phyloP scores from a whole-genome alignment of 1,140 invertebrate species.

The Hyles euphorbiae region DNA sequence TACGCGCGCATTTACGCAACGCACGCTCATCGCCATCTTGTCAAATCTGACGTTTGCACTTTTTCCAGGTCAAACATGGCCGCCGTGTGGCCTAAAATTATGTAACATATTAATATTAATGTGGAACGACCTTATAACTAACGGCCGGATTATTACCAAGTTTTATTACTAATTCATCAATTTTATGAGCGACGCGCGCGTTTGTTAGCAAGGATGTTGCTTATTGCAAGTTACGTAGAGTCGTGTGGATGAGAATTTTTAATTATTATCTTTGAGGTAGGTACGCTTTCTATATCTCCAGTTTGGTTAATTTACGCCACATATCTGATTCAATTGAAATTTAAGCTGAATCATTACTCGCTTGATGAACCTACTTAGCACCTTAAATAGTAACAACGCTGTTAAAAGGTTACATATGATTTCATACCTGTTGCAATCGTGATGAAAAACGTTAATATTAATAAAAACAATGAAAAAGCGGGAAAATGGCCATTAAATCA shows the following conservation, averaged over 20 bases:
- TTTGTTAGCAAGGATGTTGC: too few relatives aligned
- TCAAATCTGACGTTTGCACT: conserved; percentile 27
- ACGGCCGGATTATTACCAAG: conserved; percentile 32
- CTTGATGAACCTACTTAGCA: too few relatives aligned
- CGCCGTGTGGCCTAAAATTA: conserved; percentile 26
- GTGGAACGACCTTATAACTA: conserved; percentile 40
- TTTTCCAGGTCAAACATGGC: conserved; percentile 27
- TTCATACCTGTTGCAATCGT: too few relatives aligned
- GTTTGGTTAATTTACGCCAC: too few relatives aligned
- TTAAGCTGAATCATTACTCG: too few relatives aligned
- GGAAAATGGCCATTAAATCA: conserved; percentile 4
- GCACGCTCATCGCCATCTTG: conserved; percentile 40
- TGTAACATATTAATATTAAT: conserved; percentile 34
- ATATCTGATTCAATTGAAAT: too few relatives aligned
- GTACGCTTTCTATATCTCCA: too few relatives aligned
- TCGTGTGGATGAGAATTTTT: background rate
- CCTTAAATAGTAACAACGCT: too few relatives aligned
- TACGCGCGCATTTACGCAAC: conserved; percentile 61
- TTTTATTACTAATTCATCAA: conserved; percentile 12
- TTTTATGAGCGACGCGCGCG: background rate
- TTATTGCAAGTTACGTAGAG: background rate
- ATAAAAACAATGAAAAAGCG: too few relatives aligned
- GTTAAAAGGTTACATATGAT: too few relatives aligned
- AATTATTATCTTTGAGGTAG: too few relatives aligned
- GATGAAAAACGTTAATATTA: too few relatives aligned